Conservation (phyloP, 2,888 invertebrate genomes). For the Sisyra terminalis region DNA sequence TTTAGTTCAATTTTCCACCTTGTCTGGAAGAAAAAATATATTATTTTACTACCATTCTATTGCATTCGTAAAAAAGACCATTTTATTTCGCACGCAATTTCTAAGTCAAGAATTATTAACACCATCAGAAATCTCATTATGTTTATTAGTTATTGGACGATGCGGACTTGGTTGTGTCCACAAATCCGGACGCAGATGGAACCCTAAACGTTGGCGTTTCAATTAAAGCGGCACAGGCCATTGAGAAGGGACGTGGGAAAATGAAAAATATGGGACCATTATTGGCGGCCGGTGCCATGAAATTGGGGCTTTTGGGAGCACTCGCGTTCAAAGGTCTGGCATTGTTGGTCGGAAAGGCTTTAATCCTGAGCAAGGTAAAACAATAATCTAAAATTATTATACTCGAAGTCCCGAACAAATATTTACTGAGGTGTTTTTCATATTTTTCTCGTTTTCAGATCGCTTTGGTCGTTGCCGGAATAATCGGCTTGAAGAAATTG, state of each 20-base stretch:
- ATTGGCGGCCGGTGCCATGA: conserved; percentile 60
- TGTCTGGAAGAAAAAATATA: no score
- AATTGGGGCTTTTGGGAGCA: conserved; percentile 65
- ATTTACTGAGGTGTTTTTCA: no score
- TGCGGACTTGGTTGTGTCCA: conserved; percentile 59
- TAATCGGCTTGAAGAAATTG: conserved; percentile 69
- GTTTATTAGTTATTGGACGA: conserved; percentile 43
- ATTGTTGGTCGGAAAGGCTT: conserved; percentile 68
- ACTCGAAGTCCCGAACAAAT: no score
- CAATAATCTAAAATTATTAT: not conserved
- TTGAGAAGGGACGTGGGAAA: conserved; percentile 50
- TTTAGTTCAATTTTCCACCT: no score
- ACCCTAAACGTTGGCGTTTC: conserved; percentile 54
- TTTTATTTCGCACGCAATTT: no score
- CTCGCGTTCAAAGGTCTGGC: conserved; percentile 66
- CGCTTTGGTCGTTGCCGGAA: conserved; percentile 60
- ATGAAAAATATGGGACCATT: conserved; percentile 58
- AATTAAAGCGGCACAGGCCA: conserved; percentile 38
- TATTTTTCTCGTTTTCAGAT: conserved; percentile 29
- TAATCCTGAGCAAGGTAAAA: conserved; percentile 55
- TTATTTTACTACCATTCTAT: no score
- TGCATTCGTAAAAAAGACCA: no score
- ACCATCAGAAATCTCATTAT: not conserved
- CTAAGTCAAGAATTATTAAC: no score
- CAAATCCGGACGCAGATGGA: conserved; percentile 48